Conservation (phyloP, 1,140 invertebrate species). For the Muscidifurax raptorellus region DNA sequence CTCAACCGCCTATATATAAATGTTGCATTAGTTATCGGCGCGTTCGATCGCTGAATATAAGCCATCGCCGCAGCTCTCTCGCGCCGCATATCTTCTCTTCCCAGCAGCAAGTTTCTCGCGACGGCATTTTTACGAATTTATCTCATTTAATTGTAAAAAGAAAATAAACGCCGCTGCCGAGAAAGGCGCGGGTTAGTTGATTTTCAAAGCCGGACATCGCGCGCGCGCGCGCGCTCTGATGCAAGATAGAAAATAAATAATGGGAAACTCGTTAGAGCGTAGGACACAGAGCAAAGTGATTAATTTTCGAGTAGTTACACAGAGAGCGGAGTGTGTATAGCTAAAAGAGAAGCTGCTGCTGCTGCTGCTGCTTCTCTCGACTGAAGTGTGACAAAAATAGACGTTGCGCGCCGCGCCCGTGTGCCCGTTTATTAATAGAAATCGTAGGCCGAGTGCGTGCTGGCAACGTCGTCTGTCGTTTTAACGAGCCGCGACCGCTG, state of each 20-base stretch:
- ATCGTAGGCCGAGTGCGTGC: slow-evolving; percentile 54
- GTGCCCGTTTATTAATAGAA: slow-evolving; percentile 69
- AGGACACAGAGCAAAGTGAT: slow-evolving; percentile 64
- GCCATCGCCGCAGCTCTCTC: not conserved
- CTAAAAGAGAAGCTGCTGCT: not conserved
- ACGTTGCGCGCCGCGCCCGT: slow-evolving; percentile 43
- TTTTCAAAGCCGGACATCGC: slow-evolving; percentile 33
- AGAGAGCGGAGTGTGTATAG: not conserved
- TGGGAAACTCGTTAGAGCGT: slow-evolving; percentile 62
- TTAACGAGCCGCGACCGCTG: slow-evolving; percentile 69
- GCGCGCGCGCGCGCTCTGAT: slow-evolving; percentile 27
- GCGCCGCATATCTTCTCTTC: not conserved
- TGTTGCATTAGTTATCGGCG: not conserved
- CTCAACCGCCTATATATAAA: not conserved
- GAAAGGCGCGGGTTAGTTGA: slow-evolving; percentile 12
- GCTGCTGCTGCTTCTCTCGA: slow-evolving; percentile 5
- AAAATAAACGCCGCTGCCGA: not conserved
- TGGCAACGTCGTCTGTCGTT: slow-evolving; percentile 65
- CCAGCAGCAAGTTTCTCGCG: not conserved
- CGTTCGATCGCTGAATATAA: not conserved
- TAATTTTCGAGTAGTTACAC: slow-evolving; percentile 71
- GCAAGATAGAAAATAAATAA: slow-evolving; percentile 56
- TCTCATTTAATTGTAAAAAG: slow-evolving; percentile 2
- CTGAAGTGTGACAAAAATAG: slow-evolving; percentile 44
- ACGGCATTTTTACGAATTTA: not conserved